phyloP scores from a whole-genome alignment of 2,797 vertebrate genomes.

The Sarcoramphus papa region DNA sequence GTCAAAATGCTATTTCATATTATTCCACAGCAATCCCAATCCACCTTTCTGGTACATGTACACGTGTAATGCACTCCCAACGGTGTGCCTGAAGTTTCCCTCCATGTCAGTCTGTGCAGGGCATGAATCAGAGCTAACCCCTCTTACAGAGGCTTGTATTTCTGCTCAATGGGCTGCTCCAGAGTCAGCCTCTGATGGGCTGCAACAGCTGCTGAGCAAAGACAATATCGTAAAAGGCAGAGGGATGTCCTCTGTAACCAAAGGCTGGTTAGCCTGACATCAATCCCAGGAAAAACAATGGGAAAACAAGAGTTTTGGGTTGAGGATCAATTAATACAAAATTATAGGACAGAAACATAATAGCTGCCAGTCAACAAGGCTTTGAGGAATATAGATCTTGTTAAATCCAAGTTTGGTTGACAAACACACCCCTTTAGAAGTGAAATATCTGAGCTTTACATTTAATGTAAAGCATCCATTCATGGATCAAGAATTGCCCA shows the following conservation, averaged over 20 bases:
- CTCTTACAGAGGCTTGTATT: neutral
- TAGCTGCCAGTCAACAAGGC: neutral
- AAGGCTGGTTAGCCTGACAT: neutral
- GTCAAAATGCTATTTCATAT: neutral
- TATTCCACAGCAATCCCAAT: neutral
- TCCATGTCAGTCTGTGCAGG: neutral
- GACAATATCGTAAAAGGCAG: neutral
- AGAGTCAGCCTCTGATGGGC: neutral
- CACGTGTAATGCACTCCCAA: neutral
- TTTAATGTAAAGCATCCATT: neutral
- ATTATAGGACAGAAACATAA: neutral
- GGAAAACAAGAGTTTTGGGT: neutral
- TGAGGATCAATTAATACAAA: neutral
- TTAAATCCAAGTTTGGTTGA: neutral
- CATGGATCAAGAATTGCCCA: neutral
- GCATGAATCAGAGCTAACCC: neutral
- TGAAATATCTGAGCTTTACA: neutral
- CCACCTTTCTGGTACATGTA: neutral
- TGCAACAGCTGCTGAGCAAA: neutral
- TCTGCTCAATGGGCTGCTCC: neutral
- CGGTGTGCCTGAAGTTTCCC: neutral
- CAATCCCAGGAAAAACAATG: neutral
- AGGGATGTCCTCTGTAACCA: neutral
- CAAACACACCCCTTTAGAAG: neutral
- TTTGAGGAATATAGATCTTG: neutral